Evolutionary conservation across 2,113 vertebrate genomes (phyloP).

Genomic region (cattle (Bos taurus)): DNA sequence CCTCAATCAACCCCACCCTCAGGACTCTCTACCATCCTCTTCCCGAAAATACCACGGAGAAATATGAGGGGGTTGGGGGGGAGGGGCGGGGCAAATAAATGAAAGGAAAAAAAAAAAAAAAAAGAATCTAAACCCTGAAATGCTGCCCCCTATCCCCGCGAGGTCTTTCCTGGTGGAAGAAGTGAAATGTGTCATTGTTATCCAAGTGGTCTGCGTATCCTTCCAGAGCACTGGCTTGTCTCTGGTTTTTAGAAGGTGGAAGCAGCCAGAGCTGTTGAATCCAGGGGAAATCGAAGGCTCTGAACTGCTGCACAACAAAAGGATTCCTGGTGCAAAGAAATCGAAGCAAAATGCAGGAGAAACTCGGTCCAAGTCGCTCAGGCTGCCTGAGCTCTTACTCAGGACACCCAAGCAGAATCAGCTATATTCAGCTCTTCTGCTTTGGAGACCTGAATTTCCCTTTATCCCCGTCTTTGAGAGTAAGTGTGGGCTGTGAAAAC

Average conservation of each 20-base stretch:
- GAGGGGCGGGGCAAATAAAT: neutral
- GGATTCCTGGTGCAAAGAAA: conserved; percentile 55
- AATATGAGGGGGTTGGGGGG: neutral
- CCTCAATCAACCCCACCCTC: neutral
- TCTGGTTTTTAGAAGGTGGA: neutral
- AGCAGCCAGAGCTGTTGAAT: neutral
- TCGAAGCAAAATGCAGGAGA: conserved; percentile 47
- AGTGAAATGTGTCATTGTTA: neutral
- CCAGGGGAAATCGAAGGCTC: neutral
- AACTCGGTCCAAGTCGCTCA: neutral
- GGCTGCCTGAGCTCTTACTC: neutral
- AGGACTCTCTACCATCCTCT: neutral
- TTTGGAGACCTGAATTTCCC: neutral
- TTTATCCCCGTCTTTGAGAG: neutral
- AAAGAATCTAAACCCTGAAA: neutral
- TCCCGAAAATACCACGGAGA: neutral
- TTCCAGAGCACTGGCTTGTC: neutral
- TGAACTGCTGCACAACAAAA: conserved; percentile 18
- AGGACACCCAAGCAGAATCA: neutral
- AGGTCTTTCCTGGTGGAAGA: neutral
- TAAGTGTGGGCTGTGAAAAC: neutral
- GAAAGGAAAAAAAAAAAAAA: neutral
- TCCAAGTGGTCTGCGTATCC: neutral
- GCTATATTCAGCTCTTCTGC: neutral
- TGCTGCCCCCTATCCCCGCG: neutral